A percentile compares a stretch with the other conserved stretches of the same genome.
These are phyloP conservation scores for Eueremaeus valkanovi DNA, from an alignment of 2,888 invertebrate genomes.

Conservation along the genomic window DNA sequence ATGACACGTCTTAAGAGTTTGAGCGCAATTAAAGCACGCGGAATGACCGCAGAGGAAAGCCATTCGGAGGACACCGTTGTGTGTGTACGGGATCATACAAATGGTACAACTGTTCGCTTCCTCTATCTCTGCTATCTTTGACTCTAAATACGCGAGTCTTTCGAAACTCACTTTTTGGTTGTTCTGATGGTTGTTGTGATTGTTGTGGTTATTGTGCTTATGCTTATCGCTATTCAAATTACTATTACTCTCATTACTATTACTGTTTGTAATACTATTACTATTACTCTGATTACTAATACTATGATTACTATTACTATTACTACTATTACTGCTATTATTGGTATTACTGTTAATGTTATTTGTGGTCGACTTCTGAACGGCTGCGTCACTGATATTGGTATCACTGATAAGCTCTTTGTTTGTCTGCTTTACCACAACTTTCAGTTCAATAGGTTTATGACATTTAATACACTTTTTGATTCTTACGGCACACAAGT, in stretches of 20 bases:
- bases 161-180: constrained; percentile 64
- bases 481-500: constrained; percentile 70
- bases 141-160: constrained; percentile 65
- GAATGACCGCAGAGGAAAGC: constrained; percentile 85
- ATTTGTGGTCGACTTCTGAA: not conserved
- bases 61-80: constrained; percentile 62
- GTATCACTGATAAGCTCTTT: not conserved
- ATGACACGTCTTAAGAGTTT: constrained; percentile 75
- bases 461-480: constrained; percentile 71
- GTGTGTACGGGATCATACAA: constrained; percentile 68
- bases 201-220: too few species aligned
- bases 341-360: too few species aligned
- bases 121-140: constrained; percentile 77
- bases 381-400: constrained; percentile 1
- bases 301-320: too few species aligned
- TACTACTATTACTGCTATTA: too few species aligned
- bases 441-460: constrained; percentile 55
- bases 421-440: not conserved
- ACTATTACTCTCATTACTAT: not conserved
- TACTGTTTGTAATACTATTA: constrained; percentile 9
- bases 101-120: constrained; percentile 80
- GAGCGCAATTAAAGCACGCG: constrained; percentile 74
- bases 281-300: constrained; percentile 9
- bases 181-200: constrained; percentile 52
- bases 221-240: not conserved